Evolutionary conservation across 2,888 invertebrate species (phyloP), one percentile per base, ranked within the genome.

Genomic region (Drosophila neonasuta): DNA sequence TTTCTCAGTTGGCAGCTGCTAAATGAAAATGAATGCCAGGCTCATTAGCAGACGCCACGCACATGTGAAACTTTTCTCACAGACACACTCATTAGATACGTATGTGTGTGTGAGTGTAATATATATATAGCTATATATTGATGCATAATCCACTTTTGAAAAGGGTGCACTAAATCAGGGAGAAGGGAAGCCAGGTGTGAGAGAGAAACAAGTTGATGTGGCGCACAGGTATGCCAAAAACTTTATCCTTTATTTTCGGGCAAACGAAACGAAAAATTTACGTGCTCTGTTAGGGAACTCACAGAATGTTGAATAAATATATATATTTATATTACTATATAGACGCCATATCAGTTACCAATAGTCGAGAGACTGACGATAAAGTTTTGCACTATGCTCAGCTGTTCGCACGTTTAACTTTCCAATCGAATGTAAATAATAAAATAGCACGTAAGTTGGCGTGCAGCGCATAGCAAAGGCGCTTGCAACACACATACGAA

Each of bases 391-490:
- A 34, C 36, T 52, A 44, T 66, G 65, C 56, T 65, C 63, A 88
- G 68, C 76, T 72, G 74, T 86, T 86, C 75, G 71, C 82, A 88
- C 79, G 82, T 77, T 85, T 73, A 88, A 85, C 88, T 87, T 87
- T 68, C 82, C 82, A 88, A 85, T 88, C 87, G 87, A 86, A 88
- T 85, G 87, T 79, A 85, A 88, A 87, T 87, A 86, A 85, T 85
- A 36, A 77, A 77, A 71, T 69, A 64, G 46, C 77, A 75, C 71
- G 65, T 74, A 68, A 81, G 54, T 60, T 73, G 63, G 68, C 67
- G 69, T 75, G 63, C 64, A 57, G 54, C 49, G 48, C 49, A 60
- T 56, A 54, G 32, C 39, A 57, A 60, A 36, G 45, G 24, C 32
- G 58, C 24, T 10, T 58, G 57, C 52, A 24, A 58, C 17, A 30